Conservation (phyloP, 2,888 invertebrate species). For the Escarpia spicata region DNA sequence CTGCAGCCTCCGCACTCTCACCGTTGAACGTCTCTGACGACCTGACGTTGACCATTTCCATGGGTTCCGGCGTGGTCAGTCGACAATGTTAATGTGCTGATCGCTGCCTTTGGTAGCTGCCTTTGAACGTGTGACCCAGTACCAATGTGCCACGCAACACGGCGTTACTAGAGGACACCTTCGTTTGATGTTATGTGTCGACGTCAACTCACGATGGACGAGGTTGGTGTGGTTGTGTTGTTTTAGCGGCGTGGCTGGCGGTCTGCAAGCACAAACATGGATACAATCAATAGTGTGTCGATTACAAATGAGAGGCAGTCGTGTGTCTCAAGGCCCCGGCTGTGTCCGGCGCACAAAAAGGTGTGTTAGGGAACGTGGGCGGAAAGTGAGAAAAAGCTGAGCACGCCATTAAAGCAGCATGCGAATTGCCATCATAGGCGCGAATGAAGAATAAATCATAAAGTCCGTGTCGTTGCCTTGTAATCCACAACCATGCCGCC, state of each 20-base stretch:
- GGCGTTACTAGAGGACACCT: background rate
- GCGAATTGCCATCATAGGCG: background rate
- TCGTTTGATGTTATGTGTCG: background rate
- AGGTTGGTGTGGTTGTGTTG: background rate
- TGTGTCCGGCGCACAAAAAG: background rate
- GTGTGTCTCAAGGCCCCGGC: background rate
- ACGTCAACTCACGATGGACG: background rate
- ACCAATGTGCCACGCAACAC: background rate
- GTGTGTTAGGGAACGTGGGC: background rate
- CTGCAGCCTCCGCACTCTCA: background rate
- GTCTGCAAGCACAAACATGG: background rate
- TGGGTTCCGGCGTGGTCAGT: background rate
- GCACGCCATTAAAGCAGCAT: background rate
- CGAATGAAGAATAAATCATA: conserved; percentile 10
- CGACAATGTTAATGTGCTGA: background rate
- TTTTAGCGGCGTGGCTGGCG: background rate
- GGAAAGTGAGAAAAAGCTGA: background rate
- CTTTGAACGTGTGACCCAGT: background rate
- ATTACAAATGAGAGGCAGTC: background rate
- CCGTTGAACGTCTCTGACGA: background rate
- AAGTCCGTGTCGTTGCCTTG: background rate
- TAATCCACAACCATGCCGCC: no score
- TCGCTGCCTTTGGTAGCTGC: background rate
- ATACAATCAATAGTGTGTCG: background rate
- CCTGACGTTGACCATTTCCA: background rate